Conservation (phyloP, 2,113 vertebrate species). For the human region GRCh38 chr1:96317501-96318000, state of each 20-base stretch:
- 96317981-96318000: conserved; percentile 6
- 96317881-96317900: not conserved
- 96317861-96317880: not conserved
- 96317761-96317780: not conserved
- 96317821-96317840: not conserved
- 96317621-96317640: not conserved
- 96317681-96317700: not conserved
- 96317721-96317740: not conserved
- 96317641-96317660: not conserved
- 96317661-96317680: not conserved
- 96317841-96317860: not conserved
- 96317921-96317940: not conserved
- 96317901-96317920: not conserved
- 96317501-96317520: not conserved
- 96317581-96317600: not conserved
- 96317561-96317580: not conserved
- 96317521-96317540: not conserved
- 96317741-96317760: not conserved
- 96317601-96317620: not conserved
- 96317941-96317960: not conserved
- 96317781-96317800: not conserved
- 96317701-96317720: not conserved
- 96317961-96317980: not conserved
- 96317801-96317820: not conserved
- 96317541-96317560: not conserved